phyloP scores from a whole-genome alignment of 2,888 invertebrate genomes.

The Drosophila mayaguana region DNA sequence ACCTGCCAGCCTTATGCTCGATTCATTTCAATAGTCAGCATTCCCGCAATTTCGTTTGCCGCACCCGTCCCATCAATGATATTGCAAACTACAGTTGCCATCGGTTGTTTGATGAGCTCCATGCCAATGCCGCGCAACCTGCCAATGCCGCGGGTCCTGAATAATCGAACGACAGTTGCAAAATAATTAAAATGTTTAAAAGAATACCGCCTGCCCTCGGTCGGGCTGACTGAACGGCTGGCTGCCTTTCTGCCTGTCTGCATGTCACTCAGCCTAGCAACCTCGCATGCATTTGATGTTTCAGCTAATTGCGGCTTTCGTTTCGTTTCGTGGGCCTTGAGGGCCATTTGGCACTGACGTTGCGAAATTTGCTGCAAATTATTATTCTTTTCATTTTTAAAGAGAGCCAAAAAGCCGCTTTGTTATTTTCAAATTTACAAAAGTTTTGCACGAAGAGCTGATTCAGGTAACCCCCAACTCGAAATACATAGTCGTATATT shows the following conservation, averaged over 20 bases:
- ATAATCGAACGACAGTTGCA: slow-evolving; percentile 48
- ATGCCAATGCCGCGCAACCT: slow-evolving; percentile 17
- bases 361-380: slow-evolving; percentile 23
- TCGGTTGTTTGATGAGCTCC: slow-evolving; percentile 55
- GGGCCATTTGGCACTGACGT: slow-evolving; percentile 23
- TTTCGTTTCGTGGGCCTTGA: slow-evolving; percentile 30
- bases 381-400: slow-evolving; percentile 1
- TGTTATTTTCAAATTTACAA: not conserved
- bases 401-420: not conserved
- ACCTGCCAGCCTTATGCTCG: not conserved
- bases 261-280: not conserved
- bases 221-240: not conserved
- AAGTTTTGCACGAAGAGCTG: not conserved
- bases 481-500: too few species aligned
- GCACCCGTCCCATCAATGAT: slow-evolving; percentile 55
- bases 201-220: slow-evolving; percentile 11
- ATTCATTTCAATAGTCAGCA: slow-evolving; percentile 15
- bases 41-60: slow-evolving; percentile 52
- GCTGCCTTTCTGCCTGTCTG: not conserved
- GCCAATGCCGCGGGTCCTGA: slow-evolving; percentile 18
- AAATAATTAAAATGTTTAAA: slow-evolving; percentile 60
- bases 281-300: slow-evolving; percentile 27
- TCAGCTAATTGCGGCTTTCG: slow-evolving; percentile 48
- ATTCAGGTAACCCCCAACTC: not conserved
- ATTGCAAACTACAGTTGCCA: slow-evolving; percentile 65